Percentiles rank a stretch among this genome's conserved stretches.
These are phyloP conservation scores for Anguilla japonica DNA, from an alignment of 2,113 vertebrate genomes.

Conservation along the genomic window DNA sequence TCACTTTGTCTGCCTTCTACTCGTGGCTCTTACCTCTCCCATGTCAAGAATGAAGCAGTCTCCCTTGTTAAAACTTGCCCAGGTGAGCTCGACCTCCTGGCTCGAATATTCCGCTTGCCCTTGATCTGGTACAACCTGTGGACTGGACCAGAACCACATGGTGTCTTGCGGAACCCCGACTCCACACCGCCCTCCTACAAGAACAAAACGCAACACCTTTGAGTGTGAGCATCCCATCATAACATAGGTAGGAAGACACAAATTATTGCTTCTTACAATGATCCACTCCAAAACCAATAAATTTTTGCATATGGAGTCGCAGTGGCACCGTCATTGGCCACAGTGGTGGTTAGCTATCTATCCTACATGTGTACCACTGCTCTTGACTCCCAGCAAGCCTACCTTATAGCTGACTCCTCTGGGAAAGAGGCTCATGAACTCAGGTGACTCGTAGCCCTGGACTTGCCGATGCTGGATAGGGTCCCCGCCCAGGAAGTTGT, in stretches of 20 bases:
- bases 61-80: slow-evolving; percentile 87
- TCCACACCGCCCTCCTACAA: slow-evolving; percentile 73
- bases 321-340: background rate
- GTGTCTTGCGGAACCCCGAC: slow-evolving; percentile 69
- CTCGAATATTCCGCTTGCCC: slow-evolving; percentile 84
- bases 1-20: background rate
- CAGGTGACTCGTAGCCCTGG: slow-evolving; percentile 80
- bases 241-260: too few relatives aligned
- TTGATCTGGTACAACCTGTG: slow-evolving; percentile 86
- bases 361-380: too few relatives aligned
- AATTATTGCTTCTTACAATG: too few relatives aligned
- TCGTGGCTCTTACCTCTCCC: slow-evolving; percentile 58
- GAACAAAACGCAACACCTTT: background rate
- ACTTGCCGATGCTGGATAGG: slow-evolving; percentile 81
- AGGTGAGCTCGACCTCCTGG: slow-evolving; percentile 74
- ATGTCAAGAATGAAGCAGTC: slow-evolving; percentile 92
- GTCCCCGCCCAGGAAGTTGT: slow-evolving; percentile 77
- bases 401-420: slow-evolving; percentile 87
- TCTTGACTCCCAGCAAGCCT: slow-evolving; percentile 16
- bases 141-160: slow-evolving; percentile 51
- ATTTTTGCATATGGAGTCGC: background rate
- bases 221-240: background rate
- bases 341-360: background rate
- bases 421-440: slow-evolving; percentile 88
- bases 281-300: too few relatives aligned